These are phyloP conservation scores for Pomacea maculata DNA, from an alignment of 1,140 invertebrate genomes.

Conservation along the genomic window DNA sequence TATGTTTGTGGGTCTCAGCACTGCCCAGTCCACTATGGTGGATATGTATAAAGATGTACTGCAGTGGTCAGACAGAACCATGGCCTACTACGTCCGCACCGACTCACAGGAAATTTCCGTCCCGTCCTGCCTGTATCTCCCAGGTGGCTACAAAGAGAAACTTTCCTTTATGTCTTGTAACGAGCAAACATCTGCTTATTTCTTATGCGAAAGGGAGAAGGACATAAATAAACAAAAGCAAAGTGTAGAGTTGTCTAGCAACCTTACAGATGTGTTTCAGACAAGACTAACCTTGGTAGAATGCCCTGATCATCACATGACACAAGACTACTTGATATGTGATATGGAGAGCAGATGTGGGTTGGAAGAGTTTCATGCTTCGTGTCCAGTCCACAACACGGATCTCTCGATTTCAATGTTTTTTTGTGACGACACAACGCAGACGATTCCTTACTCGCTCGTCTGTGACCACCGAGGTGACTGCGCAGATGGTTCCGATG, in stretches of 20 bases:
- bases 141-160: background rate
- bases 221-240: too few relatives aligned
- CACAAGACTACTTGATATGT: constrained; percentile 1
- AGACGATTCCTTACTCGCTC: constrained; percentile 10
- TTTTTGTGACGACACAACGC: constrained; percentile 4
- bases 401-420: background rate
- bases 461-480: constrained; percentile 8
- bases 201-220: too few relatives aligned
- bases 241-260: background rate
- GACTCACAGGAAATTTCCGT: background rate
- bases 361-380: background rate
- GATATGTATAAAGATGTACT: constrained; percentile 2
- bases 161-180: background rate
- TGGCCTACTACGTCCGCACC: background rate
- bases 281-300: background rate
- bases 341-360: constrained; percentile 6
- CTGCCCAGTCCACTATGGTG: constrained; percentile 9
- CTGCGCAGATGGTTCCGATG: constrained; percentile 9
- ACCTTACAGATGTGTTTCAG: background rate
- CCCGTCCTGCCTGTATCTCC: background rate
- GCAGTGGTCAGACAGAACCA: constrained; percentile 15
- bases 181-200: background rate
- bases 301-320: constrained; percentile 5
- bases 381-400: background rate
- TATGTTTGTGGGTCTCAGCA: constrained; percentile 3